Conservation (phyloP, 2,888 invertebrate species). For the Cremastobaeus sp. region DNA sequence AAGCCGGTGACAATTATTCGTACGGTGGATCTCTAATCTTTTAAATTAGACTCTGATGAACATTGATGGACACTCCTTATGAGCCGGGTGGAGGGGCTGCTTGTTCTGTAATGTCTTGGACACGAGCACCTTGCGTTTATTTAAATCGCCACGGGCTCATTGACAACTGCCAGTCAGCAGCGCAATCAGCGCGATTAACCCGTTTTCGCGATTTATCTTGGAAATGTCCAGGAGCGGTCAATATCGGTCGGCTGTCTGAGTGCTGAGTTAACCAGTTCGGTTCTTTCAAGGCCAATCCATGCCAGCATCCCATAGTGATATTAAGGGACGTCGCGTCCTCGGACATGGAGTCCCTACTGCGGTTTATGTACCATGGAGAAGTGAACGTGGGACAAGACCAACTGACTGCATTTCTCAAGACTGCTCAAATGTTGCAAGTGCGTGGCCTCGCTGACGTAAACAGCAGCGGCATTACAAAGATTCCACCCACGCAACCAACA, state of each 20-base stretch:
- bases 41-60: conserved; percentile 54
- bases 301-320: conserved; percentile 93
- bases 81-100: too few relatives aligned
- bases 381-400: conserved; percentile 93
- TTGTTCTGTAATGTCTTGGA: too few relatives aligned
- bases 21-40: conserved; percentile 36
- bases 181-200: too few relatives aligned
- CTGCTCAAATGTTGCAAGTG: conserved; percentile 92
- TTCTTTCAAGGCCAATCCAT: conserved; percentile 85
- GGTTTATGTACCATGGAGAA: conserved; percentile 96
- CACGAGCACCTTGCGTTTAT: conserved; percentile 16
- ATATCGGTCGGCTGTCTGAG: too few relatives aligned
- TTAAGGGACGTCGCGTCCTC: conserved; percentile 90
- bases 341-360: conserved; percentile 91
- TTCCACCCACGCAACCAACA: conserved; percentile 70
- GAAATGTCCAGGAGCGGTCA: too few relatives aligned
- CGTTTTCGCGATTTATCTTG: too few relatives aligned
- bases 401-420: conserved; percentile 90
- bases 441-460: conserved; percentile 91
- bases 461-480: conserved; percentile 76
- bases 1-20: conserved; percentile 42
- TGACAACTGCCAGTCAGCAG: too few relatives aligned
- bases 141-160: conserved; percentile 17
- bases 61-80: conserved; percentile 53
- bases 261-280: neutral